A percentile compares a stretch with the other conserved stretches of the same genome.
Evolutionary conservation across 2,888 invertebrate species (phyloP).

Genomic region (Synergus umbraculus): DNA sequence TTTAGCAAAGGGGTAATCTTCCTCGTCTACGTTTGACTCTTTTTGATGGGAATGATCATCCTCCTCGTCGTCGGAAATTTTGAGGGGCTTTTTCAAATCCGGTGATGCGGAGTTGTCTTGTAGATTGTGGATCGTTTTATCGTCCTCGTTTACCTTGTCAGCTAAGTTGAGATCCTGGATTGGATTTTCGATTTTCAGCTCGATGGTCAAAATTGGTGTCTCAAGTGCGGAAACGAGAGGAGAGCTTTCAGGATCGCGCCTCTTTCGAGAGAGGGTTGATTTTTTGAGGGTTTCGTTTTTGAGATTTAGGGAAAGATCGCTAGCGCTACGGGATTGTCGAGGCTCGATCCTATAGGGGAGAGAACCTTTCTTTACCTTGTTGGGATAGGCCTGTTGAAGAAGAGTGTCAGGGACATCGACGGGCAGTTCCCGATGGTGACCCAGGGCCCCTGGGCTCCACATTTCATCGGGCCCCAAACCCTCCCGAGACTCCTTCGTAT

Average conservation of each 20-base stretch:
- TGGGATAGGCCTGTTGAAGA: conserved; percentile 76
- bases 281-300: conserved; percentile 63
- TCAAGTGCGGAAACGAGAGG: conserved; percentile 77
- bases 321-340: conserved; percentile 73
- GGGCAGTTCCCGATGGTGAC: conserved; percentile 98
- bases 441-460: conserved; percentile 77
- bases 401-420: conserved; percentile 95
- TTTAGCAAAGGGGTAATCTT: conserved; percentile 76
- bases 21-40: conserved; percentile 74
- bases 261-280: conserved; percentile 76
- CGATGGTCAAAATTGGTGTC: conserved; percentile 78
- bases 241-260: conserved; percentile 78
- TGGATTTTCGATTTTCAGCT: conserved; percentile 75
- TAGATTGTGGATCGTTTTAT: conserved; percentile 47
- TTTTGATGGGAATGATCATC: conserved; percentile 60
- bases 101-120: conserved; percentile 40
- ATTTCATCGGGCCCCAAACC: conserved; percentile 78
- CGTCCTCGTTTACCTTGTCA: conserved; percentile 45
- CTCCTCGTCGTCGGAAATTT: conserved; percentile 63
- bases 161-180: conserved; percentile 1
- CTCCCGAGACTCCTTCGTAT: conserved; percentile 71
- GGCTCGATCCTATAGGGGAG: conserved; percentile 62
- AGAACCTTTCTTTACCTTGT: conserved; percentile 75
- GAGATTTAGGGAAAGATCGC: conserved; percentile 70
- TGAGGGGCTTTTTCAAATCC: conserved; percentile 60